Evolutionary conservation across 2,113 vertebrate species (phyloP).

Genomic region (Brienomyrus longianalis): DNA sequence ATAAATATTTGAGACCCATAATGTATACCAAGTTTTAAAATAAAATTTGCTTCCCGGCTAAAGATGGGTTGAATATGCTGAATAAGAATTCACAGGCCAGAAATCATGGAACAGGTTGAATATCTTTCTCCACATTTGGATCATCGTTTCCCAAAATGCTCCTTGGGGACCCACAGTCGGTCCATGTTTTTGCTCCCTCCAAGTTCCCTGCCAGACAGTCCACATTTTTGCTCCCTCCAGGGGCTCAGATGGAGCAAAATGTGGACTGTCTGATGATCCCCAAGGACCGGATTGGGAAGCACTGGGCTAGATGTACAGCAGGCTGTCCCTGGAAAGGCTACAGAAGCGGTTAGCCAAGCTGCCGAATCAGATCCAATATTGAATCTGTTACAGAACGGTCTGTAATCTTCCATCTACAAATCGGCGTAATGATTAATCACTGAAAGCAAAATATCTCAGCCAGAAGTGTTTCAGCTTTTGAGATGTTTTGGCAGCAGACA

Average conservation of each 20-base stretch:
- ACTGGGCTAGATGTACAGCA: conserved; percentile 11
- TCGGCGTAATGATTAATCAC: conserved; percentile 54
- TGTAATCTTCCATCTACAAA: conserved; percentile 43
- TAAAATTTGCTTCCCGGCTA: neutral
- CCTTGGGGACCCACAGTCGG: neutral
- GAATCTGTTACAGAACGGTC: conserved; percentile 34
- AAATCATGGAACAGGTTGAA: neutral
- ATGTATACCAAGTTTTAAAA: neutral
- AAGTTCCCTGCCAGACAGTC: neutral
- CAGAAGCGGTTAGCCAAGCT: conserved; percentile 24
- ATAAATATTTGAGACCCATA: neutral
- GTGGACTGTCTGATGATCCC: neutral
- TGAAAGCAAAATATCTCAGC: conserved; percentile 22
- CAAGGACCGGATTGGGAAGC: neutral
- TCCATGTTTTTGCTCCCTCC: neutral
- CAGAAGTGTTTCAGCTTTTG: conserved; percentile 26
- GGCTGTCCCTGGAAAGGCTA: neutral
- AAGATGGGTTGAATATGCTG: neutral
- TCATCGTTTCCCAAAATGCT: neutral
- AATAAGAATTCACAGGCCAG: neutral
- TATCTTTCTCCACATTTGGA: neutral
- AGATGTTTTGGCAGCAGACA: conserved; percentile 32
- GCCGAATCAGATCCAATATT: conserved; percentile 29
- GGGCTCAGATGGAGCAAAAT: neutral
- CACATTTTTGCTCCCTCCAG: neutral